Evolutionary conservation across 2,888 invertebrate genomes (phyloP).

Genomic region (Eubasilissa splendida): DNA sequence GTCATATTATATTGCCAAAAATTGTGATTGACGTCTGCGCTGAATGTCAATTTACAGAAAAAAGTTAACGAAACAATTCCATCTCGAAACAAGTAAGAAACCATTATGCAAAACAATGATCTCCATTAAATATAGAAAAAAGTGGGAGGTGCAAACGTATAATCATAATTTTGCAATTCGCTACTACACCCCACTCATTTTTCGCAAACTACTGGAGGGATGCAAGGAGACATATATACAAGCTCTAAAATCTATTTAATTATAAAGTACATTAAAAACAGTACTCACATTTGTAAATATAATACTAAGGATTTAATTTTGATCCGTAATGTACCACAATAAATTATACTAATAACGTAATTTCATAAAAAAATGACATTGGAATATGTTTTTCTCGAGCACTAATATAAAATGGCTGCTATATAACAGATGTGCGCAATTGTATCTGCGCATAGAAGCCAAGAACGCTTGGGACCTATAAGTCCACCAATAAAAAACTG

Average conservation of each 20-base stretch:
- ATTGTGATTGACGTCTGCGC: slow-evolving; percentile 44
- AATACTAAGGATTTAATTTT: slow-evolving; percentile 45
- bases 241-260: slow-evolving; percentile 37
- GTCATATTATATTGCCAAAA: slow-evolving; percentile 55
- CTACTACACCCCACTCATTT: slow-evolving; percentile 54
- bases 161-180: slow-evolving; percentile 50
- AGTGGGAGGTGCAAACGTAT: slow-evolving; percentile 51
- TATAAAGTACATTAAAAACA: slow-evolving; percentile 39
- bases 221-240: slow-evolving; percentile 52
- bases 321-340: slow-evolving; percentile 39
- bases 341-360: slow-evolving; percentile 50
- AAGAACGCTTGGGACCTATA: slow-evolving; percentile 70
- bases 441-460: slow-evolving; percentile 75
- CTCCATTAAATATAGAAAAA: slow-evolving; percentile 46
- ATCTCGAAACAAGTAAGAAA: slow-evolving; percentile 28
- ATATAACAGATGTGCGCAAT: slow-evolving; percentile 75
- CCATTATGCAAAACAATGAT: slow-evolving; percentile 33
- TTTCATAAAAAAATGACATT: slow-evolving; percentile 70
- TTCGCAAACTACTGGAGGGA: slow-evolving; percentile 52
- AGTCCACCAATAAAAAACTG: slow-evolving; percentile 68
- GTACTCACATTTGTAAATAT: slow-evolving; percentile 54
- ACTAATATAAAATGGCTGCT: slow-evolving; percentile 75
- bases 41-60: slow-evolving; percentile 35
- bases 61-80: slow-evolving; percentile 27
- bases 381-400: slow-evolving; percentile 74